These are phyloP conservation scores for Aphidius gifuensis DNA, from an alignment of 1,140 invertebrate species.

Conservation along the genomic window DNA sequence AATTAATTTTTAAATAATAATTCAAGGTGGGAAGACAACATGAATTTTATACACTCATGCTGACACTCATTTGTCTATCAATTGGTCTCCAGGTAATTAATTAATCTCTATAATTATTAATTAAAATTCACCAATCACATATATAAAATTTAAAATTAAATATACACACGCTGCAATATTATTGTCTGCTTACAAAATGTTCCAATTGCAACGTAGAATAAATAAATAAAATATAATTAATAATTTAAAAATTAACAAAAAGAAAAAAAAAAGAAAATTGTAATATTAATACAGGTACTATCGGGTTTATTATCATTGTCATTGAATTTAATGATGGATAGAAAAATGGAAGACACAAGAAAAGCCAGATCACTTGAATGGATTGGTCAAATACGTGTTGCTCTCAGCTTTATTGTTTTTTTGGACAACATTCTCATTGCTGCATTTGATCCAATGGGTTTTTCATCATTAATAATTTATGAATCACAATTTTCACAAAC, in stretches of 20 bases:
- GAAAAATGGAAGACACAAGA: slow-evolving; percentile 66
- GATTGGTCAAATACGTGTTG: slow-evolving; percentile 72
- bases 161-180: slow-evolving; percentile 14
- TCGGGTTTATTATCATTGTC: slow-evolving; percentile 68
- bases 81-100: slow-evolving; percentile 79
- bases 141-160: neutral
- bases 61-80: slow-evolving; percentile 76
- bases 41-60: slow-evolving; percentile 78
- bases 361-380: slow-evolving; percentile 65
- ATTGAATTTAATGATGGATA: slow-evolving; percentile 72
- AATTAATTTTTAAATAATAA: slow-evolving; percentile 15
- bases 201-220: slow-evolving; percentile 25
- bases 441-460: slow-evolving; percentile 67
- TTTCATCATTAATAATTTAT: slow-evolving; percentile 19
- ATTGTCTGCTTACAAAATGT: slow-evolving; percentile 21
- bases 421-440: slow-evolving; percentile 76
- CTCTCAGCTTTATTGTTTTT: slow-evolving; percentile 69
- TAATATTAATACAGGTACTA: slow-evolving; percentile 54
- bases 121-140: neutral
- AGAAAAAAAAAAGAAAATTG: slow-evolving; percentile 33
- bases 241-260: slow-evolving; percentile 26
- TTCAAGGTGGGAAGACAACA: slow-evolving; percentile 69
- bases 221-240: slow-evolving; percentile 12
- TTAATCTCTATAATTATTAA: slow-evolving; percentile 29
- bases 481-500: neutral